Evolutionary conservation across 1,140 invertebrate genomes (phyloP).

Genomic region (Caerostris extrusa): DNA sequence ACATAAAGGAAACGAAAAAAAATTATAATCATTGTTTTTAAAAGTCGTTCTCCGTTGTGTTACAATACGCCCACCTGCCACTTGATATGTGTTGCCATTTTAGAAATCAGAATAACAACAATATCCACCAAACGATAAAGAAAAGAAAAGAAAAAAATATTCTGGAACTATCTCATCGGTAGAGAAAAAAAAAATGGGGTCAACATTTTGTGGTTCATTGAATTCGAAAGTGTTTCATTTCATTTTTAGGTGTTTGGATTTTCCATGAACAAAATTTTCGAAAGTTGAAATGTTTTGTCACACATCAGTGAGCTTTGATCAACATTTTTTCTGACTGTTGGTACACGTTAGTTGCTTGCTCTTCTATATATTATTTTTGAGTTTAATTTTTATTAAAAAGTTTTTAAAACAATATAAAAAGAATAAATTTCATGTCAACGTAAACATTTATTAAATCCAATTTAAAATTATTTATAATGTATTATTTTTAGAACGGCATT

Average conservation of each 20-base stretch:
- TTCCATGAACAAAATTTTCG: not conserved
- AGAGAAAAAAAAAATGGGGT: constrained; percentile 15
- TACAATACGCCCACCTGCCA: not conserved
- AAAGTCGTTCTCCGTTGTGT: not conserved
- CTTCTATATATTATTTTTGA: too few relatives aligned
- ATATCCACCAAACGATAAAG: not conserved
- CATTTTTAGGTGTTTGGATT: not conserved
- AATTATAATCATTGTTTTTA: not conserved
- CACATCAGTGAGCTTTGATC: not conserved
- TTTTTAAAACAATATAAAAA: too few relatives aligned
- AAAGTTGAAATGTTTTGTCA: not conserved
- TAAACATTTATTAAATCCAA: too few relatives aligned
- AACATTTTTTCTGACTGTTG: not conserved
- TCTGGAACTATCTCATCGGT: constrained; percentile 5
- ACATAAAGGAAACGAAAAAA: not conserved
- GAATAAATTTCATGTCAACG: too few relatives aligned
- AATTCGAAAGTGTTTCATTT: constrained; percentile 50
- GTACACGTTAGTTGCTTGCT: not conserved
- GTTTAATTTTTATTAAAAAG: too few relatives aligned
- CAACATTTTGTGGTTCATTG: constrained; percentile 29
- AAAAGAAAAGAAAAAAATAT: not conserved
- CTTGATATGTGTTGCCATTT: not conserved
- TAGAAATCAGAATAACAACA: not conserved
- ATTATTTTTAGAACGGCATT: too few relatives aligned
- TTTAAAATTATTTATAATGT: too few relatives aligned